Base-by-base conservation (phyloP, 2,888 invertebrate species). In the Phanerotoma sp. region DNA sequence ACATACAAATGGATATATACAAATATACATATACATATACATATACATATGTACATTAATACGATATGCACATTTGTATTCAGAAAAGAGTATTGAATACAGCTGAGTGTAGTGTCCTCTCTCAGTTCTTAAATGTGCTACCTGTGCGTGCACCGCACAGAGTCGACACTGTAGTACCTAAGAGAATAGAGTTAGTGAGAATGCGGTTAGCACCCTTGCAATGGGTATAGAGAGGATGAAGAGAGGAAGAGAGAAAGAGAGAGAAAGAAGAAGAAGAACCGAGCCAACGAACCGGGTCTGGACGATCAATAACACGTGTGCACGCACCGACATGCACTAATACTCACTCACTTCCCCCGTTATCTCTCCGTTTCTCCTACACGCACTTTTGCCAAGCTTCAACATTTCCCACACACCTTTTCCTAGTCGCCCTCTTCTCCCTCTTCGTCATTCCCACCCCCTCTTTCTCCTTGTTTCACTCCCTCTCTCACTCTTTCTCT, bases 241-340 rank as follows among this genome's bases (percentile, higher is more conserved):
- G 33, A 25, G 33, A 38, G 35, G 11, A 38, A 40, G 28, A 20
- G 46, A 40, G 22, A 6, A 28, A 38, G 32, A 38, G 58, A 53
- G 57, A 59, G 50, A 46, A 49, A 53, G 58, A 52, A 48, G 37
- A 32, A 33, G n/a, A 33, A 32, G 21, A 60, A 57, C 56, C 60
- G 58, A 57, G 56, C 52, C 16, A 32, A 22, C 10, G 15, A 22
- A 33, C 63, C 58, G 62, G 62, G 66, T 64, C 62, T 60, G 35
- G 64, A 64, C 74, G 75, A 76, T 75, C 74, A 75, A 76, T 76
- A 75, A 70, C 74, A 75, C 75, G 75, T 73, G 72, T 72, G 72
- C 66, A 71, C 72, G 74, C 72, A 72, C 71, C 69, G 67, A 72
- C 69, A 70, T 70, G 69, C 67, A 64, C 65, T 62, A 54, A 60